Evolutionary conservation across 2,888 invertebrate species (phyloP).

Genomic region (Nomada fabriciana): DNA sequence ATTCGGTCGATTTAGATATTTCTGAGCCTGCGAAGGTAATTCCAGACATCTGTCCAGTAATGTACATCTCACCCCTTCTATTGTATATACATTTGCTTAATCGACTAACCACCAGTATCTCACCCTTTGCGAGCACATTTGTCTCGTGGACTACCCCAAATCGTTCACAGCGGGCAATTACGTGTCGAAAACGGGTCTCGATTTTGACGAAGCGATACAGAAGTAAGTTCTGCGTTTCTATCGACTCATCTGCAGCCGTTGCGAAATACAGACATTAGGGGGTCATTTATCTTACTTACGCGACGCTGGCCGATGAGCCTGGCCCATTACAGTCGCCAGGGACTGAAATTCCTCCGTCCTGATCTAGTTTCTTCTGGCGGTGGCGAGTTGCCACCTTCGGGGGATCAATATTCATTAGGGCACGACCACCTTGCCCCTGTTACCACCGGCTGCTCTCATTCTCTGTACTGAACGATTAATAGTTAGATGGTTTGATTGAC

Average conservation of each 20-base stretch:
- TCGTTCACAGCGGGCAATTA: background rate
- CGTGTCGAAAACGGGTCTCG: constrained; percentile 31
- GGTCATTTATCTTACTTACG: constrained; percentile 82
- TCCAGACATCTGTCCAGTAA: no score
- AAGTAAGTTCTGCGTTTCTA: constrained; percentile 57
- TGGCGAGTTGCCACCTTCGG: constrained; percentile 47
- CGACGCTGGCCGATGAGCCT: constrained; percentile 76
- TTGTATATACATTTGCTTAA: no score
- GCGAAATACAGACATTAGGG: constrained; percentile 76
- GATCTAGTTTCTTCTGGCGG: constrained; percentile 71
- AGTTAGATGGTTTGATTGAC: constrained; percentile 65
- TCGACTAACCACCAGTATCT: no score
- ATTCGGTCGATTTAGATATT: no score
- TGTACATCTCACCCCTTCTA: no score
- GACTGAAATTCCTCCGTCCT: constrained; percentile 77
- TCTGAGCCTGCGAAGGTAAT: no score
- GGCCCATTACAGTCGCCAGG: constrained; percentile 75
- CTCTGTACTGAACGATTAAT: constrained; percentile 48
- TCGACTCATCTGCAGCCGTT: constrained; percentile 68
- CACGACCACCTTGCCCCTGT: constrained; percentile 20
- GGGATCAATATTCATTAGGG: constrained; percentile 73
- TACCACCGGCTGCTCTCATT: constrained; percentile 10
- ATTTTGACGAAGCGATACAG: constrained; percentile 48
- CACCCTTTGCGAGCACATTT: no score
- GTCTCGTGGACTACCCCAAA: no score